These are phyloP conservation scores for Zophobas atratus DNA, from an alignment of 1,140 invertebrate genomes.

Conservation along the genomic window DNA sequence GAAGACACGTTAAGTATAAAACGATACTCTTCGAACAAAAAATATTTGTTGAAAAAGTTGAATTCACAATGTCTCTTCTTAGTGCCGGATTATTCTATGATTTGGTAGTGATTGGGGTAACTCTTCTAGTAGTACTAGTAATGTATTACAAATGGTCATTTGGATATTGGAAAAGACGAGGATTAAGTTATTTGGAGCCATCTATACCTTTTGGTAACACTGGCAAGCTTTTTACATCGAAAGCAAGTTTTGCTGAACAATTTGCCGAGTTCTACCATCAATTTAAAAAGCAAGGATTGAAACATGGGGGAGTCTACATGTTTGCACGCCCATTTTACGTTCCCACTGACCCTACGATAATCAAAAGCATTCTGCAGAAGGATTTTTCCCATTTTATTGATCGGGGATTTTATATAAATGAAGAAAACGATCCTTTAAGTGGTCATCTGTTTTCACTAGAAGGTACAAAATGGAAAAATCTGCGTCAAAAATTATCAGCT, in stretches of 20 bases:
- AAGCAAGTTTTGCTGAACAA: slow-evolving; percentile 55
- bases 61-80: slow-evolving; percentile 15
- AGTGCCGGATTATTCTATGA: slow-evolving; percentile 12
- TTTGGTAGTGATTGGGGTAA: background rate
- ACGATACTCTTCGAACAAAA: background rate
- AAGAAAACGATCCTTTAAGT: slow-evolving; percentile 70
- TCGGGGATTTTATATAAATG: slow-evolving; percentile 71
- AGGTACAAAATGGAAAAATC: slow-evolving; percentile 69
- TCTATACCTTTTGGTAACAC: slow-evolving; percentile 63
- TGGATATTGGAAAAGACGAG: slow-evolving; percentile 60
- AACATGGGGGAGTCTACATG: slow-evolving; percentile 65
- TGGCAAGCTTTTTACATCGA: slow-evolving; percentile 48
- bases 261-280: slow-evolving; percentile 58
- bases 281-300: slow-evolving; percentile 49
- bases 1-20: too few species aligned
- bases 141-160: slow-evolving; percentile 55
- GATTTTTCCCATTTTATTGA: slow-evolving; percentile 75
- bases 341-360: slow-evolving; percentile 68
- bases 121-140: slow-evolving; percentile 15
- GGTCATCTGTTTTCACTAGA: slow-evolving; percentile 70
- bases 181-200: slow-evolving; percentile 58
- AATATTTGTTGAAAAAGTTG: background rate
- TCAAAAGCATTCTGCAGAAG: slow-evolving; percentile 73
- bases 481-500: slow-evolving; percentile 69
- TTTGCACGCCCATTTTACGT: slow-evolving; percentile 38